These are phyloP conservation scores for Botia almorhae DNA, from an alignment of 2,797 vertebrate genomes.

Conservation along the genomic window DNA sequence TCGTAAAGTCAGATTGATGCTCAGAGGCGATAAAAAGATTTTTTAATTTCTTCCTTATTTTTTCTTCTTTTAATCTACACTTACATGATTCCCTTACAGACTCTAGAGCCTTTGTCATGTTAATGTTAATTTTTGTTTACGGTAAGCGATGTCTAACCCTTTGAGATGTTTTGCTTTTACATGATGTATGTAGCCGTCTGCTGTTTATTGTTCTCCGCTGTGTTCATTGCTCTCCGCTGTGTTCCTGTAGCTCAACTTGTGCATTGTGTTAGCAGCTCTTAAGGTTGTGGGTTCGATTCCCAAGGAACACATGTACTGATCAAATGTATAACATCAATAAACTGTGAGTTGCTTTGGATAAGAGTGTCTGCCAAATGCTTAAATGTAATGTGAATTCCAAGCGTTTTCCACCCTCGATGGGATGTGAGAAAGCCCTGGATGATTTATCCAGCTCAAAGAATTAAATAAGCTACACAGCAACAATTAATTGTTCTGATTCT, in stretches of 20 bases:
- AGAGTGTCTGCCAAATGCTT: too few relatives aligned
- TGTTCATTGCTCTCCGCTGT: neutral
- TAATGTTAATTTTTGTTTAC: conserved; percentile 26
- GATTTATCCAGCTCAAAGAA: conserved; percentile 41
- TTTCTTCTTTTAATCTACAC: conserved; percentile 5
- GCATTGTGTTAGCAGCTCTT: neutral
- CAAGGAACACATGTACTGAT: too few relatives aligned
- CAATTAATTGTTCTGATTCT: conserved; percentile 33
- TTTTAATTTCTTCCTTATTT: conserved; percentile 27
- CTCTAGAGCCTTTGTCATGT: conserved; percentile 24
- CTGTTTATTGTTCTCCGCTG: neutral
- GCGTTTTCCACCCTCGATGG: neutral
- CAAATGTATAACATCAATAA: too few relatives aligned
- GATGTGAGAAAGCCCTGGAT: conserved; percentile 11
- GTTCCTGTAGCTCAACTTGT: neutral
- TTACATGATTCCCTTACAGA: conserved; percentile 14
- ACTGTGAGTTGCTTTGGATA: too few relatives aligned
- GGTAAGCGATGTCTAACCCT: conserved; percentile 12
- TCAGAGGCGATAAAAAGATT: conserved; percentile 40
- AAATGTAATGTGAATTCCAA: neutral
- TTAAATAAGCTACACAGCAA: conserved; percentile 35
- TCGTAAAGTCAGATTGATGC: too few relatives aligned
- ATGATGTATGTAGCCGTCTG: conserved; percentile 27
- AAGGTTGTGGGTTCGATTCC: too few relatives aligned
- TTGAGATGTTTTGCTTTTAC: conserved; percentile 22